Conservation (phyloP, 2,888 invertebrate species). For the Isoperla grammatica region DNA sequence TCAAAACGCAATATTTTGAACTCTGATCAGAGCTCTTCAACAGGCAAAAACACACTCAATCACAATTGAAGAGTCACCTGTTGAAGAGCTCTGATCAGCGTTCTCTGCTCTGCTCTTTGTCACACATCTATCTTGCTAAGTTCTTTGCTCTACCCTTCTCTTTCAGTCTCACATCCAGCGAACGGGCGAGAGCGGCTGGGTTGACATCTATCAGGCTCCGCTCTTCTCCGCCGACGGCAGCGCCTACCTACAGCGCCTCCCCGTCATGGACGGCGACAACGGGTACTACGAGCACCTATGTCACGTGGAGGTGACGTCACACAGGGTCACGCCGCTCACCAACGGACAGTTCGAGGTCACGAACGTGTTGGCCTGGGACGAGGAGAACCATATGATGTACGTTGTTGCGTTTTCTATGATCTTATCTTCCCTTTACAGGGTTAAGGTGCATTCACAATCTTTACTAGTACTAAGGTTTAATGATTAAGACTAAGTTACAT, state of each 20-base stretch:
- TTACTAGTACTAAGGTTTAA: too few relatives aligned
- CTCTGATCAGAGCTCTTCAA: too few relatives aligned
- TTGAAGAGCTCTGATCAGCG: too few relatives aligned
- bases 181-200: slow-evolving; percentile 40
- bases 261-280: slow-evolving; percentile 50
- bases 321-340: slow-evolving; percentile 52
- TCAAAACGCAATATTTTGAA: too few relatives aligned
- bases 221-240: slow-evolving; percentile 41
- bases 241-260: slow-evolving; percentile 49
- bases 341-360: slow-evolving; percentile 71
- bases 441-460: too few relatives aligned
- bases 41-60: too few relatives aligned
- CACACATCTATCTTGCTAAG: too few relatives aligned
- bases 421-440: too few relatives aligned
- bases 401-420: too few relatives aligned
- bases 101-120: too few relatives aligned
- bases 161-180: slow-evolving; percentile 34
- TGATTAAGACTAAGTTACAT: too few relatives aligned
- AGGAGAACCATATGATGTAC: slow-evolving; percentile 61
- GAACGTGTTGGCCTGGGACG: slow-evolving; percentile 71
- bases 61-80: too few relatives aligned
- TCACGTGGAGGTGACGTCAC: slow-evolving; percentile 37
- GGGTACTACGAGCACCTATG: slow-evolving; percentile 53
- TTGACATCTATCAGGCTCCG: slow-evolving; percentile 40
- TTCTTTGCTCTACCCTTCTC: neutral